phyloP scores from a whole-genome alignment of 2,888 invertebrate species.

The Nipponacmea schrenckii region DNA sequence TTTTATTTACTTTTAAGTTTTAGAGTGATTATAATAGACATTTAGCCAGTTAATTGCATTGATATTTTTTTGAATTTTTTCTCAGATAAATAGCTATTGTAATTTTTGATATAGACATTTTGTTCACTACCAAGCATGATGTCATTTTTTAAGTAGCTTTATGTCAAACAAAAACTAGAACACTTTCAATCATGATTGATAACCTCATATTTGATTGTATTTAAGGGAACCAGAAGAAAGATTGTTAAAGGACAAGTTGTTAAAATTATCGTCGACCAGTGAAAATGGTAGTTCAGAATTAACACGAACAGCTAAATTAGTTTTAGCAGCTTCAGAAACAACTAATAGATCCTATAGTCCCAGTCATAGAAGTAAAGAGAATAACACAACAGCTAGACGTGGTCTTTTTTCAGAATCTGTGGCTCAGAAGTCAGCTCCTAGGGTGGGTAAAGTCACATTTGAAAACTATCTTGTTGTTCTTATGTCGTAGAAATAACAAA shows the following conservation, averaged over 20 bases:
- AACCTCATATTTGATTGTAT: not conserved
- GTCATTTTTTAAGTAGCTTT: no score
- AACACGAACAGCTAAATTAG: constrained; percentile 47
- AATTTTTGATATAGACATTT: no score
- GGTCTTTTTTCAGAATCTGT: constrained; percentile 39
- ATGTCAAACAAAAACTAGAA: no score
- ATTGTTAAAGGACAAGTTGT: constrained; percentile 36
- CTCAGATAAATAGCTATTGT: no score
- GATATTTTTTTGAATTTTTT: no score
- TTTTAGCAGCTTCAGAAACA: constrained; percentile 39
- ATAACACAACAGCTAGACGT: constrained; percentile 12
- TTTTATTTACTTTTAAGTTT: no score
- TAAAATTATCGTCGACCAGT: constrained; percentile 44
- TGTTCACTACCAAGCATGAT: no score
- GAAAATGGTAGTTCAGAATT: constrained; percentile 37
- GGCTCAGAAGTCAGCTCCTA: constrained; percentile 42
- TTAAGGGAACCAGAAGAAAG: not conserved
- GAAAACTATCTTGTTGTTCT: not conserved
- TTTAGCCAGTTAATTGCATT: no score
- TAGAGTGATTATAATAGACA: no score
- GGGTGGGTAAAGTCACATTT: constrained; percentile 32
- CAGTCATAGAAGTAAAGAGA: constrained; percentile 11
- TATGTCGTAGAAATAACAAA: no score
- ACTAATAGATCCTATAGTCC: constrained; percentile 20
- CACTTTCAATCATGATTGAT: no score